Evolutionary conservation across 2,113 vertebrate species (phyloP), one percentile per base, ranked within the genome.

Genomic region (Aleadryas rufinucha): DNA sequence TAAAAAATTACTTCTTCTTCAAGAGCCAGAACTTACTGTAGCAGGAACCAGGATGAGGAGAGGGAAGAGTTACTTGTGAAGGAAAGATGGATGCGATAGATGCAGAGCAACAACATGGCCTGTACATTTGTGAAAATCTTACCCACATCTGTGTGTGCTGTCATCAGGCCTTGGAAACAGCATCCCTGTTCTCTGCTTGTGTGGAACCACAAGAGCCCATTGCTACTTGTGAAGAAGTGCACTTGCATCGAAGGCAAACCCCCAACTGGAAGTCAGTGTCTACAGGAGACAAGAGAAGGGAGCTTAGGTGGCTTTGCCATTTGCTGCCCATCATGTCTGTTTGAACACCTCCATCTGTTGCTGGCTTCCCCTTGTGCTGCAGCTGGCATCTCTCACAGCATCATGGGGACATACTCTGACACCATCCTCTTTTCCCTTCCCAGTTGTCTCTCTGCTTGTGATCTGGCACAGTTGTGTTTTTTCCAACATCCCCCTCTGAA

Each of bases 271-370:
- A 72, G 56, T 59, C 44, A 41, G 64, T 78, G 47, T 42, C 54
- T 47, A 14, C 52, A 75, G 89, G 60, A 93, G 53, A 57, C 90
- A 72, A 26, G 53, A 91, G 69, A 75, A 78, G 10, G 45, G 45
- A 82, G n/a, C 18, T 89, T 79, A 91, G 91, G 57, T 81, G 68
- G 41, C 59, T 96, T 56, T 86, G 84, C 68, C 72, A 23, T 96
- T 95, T 95, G 83, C 52, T 94, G 81, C 84, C 76, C 56, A 20
- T 84, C 61, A 14, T 20, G 41, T 91, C 77, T 12, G 0, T 82
- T 96, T 95, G 91, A 96, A 85, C 65, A 87, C 65, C 74, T 79
- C 84, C 94, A 79, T 96, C 93, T 94, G 95, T 64, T 94, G 91
- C 69, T 91, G 80, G 74, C 81, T 64, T 92, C 95, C 94, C 33